Evolutionary conservation across 1,140 invertebrate genomes (phyloP), one percentile per base, ranked within the genome.

Genomic region (Maniola jurtina): DNA sequence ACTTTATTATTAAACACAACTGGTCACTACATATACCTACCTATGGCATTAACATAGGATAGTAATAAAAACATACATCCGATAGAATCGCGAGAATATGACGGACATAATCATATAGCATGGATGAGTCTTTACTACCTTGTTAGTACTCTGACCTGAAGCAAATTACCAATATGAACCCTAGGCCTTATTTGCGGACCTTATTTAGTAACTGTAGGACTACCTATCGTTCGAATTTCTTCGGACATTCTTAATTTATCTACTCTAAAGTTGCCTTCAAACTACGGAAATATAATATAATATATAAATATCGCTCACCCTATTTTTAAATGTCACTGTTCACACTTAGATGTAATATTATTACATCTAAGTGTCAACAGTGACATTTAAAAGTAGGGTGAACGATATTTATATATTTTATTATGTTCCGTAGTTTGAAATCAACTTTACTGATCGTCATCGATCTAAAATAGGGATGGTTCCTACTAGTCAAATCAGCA

Each of bases 141-240:
- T 54, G 59, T 58, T 61, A 67, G 59, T 57, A 15, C 59, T 60
- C 45, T 67, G 65, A 62, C 60, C 65, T 67, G 56, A 61, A 67
- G 62, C 42, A 34, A 62, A 45, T 40, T 42, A 62, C 56, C 45
- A 60, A 60, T 54, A 45, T 57, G 48, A 60, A 66, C 16, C 57
- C 16, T 66, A 34, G 16, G 45, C 58, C 54, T 48, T 57, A 58
- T 66, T 61, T 66, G 58, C 45, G 9, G 14, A 52, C 48, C 48
- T 52, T 52, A 52, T 52, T 52, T 52, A 52, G 10, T 6, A 35
- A 11, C 10, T 6, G 33, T 34, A 55, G 25, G 13, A 25, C 6
- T 13, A 55, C 52, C 33, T 13, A 11, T 3, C 5, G 16, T 8
- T 25, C 7, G 16, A 55, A 5, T 11, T 34, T 34, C 0, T 4